A percentile compares a stretch with the other conserved stretches of the same genome.
These are phyloP conservation scores for Rhipidura dahli DNA, from an alignment of 2,113 vertebrate genomes.

Conservation along the genomic window DNA sequence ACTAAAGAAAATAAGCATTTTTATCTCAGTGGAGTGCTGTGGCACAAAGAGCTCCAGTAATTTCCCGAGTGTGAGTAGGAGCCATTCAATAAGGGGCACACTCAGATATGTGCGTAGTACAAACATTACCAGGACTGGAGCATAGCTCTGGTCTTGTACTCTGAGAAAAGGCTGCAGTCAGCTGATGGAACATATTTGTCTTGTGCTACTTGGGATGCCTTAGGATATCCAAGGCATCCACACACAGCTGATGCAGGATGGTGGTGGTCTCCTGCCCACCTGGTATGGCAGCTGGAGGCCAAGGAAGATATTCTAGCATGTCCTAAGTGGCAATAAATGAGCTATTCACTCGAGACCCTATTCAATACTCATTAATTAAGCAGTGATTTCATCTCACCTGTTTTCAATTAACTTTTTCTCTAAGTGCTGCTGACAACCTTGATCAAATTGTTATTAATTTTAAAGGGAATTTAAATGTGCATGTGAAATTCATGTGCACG, in stretches of 20 bases:
- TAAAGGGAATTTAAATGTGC: background rate
- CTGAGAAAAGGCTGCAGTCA: background rate
- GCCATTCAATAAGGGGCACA: fast-evolving
- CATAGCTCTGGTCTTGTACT: background rate
- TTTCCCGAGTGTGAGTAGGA: background rate
- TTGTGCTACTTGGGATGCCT: background rate
- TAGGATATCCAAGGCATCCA: background rate
- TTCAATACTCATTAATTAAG: background rate
- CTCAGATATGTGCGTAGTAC: background rate
- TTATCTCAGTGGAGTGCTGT: background rate
- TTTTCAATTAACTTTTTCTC: background rate
- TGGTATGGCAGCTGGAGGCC: background rate
- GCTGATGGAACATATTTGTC: background rate
- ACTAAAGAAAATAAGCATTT: background rate
- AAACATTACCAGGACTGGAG: background rate
- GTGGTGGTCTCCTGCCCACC: background rate
- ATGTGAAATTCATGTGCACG: background rate
- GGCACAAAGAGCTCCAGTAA: background rate
- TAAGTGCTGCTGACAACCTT: background rate
- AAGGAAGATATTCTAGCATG: background rate
- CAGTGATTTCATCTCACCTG: background rate
- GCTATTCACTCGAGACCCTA: background rate
- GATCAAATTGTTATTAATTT: background rate
- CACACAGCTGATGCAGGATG: background rate
- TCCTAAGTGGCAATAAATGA: background rate